Percentiles rank a stretch among this genome's conserved stretches.
Conservation (phyloP, 2,113 vertebrate genomes). For the Trogon melanurus region DNA sequence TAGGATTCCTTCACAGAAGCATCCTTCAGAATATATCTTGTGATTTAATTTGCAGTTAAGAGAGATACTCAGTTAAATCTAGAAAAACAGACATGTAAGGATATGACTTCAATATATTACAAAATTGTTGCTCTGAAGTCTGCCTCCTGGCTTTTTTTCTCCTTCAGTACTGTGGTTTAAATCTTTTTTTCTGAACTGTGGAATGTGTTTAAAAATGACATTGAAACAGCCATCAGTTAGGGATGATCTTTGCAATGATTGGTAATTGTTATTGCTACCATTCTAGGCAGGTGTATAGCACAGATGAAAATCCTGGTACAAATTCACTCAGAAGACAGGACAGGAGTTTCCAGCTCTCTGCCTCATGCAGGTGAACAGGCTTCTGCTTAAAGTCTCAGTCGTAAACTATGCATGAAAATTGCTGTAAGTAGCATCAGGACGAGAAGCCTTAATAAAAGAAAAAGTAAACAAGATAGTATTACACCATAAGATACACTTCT, state of each 20-base stretch:
- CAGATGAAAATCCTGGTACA: not conserved
- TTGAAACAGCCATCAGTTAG: not conserved
- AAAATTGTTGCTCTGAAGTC: not conserved
- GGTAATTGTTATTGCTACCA: not conserved
- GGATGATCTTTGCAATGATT: not conserved
- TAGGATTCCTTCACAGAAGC: not conserved
- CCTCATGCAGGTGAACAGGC: not conserved
- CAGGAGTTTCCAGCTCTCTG: not conserved
- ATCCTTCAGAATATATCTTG: not conserved
- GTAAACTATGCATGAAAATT: not conserved
- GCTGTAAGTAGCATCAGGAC: not conserved
- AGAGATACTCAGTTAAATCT: not conserved
- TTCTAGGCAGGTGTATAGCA: not conserved
- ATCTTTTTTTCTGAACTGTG: not conserved
- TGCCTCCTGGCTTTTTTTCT: not conserved
- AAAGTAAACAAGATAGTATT: not conserved
- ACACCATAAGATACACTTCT: not conserved
- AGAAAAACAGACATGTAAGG: not conserved
- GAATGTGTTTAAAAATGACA: not conserved
- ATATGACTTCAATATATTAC: not conserved
- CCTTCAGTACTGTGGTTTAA: not conserved
- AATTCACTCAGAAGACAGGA: not conserved
- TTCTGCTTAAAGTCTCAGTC: not conserved
- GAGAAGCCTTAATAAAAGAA: not conserved
- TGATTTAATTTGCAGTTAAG: constrained; percentile 2